These are phyloP conservation scores for Coecobrya sp. DNA, from an alignment of 2,888 invertebrate genomes.

Conservation along the genomic window DNA sequence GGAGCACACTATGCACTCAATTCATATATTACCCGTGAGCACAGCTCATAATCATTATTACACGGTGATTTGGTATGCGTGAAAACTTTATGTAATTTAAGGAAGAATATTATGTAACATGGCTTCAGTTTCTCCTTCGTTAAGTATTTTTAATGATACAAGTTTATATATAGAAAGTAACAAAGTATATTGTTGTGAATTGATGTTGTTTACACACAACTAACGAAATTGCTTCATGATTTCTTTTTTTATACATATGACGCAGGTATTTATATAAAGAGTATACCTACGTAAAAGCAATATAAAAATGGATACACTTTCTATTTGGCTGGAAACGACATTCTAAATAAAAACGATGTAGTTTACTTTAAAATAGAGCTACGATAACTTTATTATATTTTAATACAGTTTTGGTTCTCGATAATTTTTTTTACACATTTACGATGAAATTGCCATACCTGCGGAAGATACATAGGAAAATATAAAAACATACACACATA, in stretches of 20 bases:
- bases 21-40: not conserved
- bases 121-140: conserved; percentile 23
- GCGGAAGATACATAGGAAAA: conserved; percentile 38
- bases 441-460: conserved; percentile 34
- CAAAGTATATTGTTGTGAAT: too few species aligned
- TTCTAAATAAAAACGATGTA: not conserved
- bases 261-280: too few species aligned
- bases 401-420: conserved; percentile 59
- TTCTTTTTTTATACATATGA: too few species aligned
- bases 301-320: too few species aligned
- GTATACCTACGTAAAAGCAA: too few species aligned
- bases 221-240: too few species aligned
- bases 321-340: too few species aligned
- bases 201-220: not conserved
- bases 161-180: too few species aligned
- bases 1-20: not conserved
- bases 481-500: conserved; percentile 12
- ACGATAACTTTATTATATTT: conserved; percentile 10
- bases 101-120: not conserved
- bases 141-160: conserved; percentile 29
- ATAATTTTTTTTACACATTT: conserved; percentile 39
- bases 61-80: not conserved
- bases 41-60: conserved; percentile 36
- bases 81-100: not conserved
- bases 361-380: not conserved